phyloP scores from a whole-genome alignment of 2,113 vertebrate species.

The Mesembrinibis cayennensis region DNA sequence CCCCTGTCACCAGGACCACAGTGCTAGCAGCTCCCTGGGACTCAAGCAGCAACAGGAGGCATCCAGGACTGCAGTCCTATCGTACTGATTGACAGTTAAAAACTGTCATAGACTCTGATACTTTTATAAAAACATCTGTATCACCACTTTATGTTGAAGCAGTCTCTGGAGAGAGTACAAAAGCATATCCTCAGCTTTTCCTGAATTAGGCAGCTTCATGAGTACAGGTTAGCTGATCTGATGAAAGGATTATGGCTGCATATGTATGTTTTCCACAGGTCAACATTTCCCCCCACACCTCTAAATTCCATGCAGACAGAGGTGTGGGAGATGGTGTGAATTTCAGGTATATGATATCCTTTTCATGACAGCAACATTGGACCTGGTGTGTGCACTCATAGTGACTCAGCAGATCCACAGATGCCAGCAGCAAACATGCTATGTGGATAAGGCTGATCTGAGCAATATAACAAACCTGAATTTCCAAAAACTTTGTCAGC shows the following conservation, averaged over 20 bases:
- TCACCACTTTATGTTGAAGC: not conserved
- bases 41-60: not conserved
- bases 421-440: not conserved
- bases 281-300: not conserved
- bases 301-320: not conserved
- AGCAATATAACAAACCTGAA: not conserved
- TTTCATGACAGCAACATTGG: not conserved
- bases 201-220: not conserved
- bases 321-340: not conserved
- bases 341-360: not conserved
- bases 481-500: not conserved
- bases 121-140: not conserved
- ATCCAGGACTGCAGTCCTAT: not conserved
- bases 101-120: fast-evolving
- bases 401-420: not conserved
- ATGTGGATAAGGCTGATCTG: not conserved
- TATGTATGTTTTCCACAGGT: not conserved
- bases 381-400: fast-evolving
- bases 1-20: not conserved
- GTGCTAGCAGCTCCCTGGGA: not conserved
- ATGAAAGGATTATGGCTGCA: not conserved
- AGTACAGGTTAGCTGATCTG: not conserved
- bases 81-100: not conserved
- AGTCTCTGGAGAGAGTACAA: not conserved
- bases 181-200: not conserved